A percentile compares a stretch with the other conserved stretches of the same genome.
These are phyloP conservation scores for Onthophagus sagittarius DNA, from an alignment of 2,888 invertebrate species.

Conservation along the genomic window DNA sequence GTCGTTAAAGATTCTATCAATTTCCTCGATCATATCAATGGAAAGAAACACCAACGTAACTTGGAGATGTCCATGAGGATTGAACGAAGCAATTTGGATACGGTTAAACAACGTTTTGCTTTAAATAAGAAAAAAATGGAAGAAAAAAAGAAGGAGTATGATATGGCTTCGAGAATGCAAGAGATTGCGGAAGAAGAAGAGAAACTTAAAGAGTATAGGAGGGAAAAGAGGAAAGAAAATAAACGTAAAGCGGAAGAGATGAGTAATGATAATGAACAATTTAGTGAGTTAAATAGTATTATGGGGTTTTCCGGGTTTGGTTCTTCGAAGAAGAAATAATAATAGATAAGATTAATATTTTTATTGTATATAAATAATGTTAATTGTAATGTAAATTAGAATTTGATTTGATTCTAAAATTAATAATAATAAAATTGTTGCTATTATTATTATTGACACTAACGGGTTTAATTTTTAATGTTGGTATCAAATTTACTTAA, in stretches of 20 bases:
- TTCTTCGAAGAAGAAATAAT: slow-evolving; percentile 68
- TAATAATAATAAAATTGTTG: too few relatives aligned
- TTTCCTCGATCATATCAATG: slow-evolving; percentile 99
- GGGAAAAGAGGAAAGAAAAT: slow-evolving; percentile 85
- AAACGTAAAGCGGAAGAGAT: slow-evolving; percentile 77
- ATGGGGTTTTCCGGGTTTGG: slow-evolving; percentile 97
- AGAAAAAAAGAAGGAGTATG: slow-evolving; percentile 94
- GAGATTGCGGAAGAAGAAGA: slow-evolving; percentile 97
- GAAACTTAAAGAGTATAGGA: slow-evolving; percentile 81
- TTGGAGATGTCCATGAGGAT: slow-evolving; percentile 96
- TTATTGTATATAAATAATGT: too few relatives aligned
- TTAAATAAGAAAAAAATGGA: slow-evolving; percentile 90
- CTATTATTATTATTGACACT: too few relatives aligned
- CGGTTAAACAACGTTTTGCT: slow-evolving; percentile 89
- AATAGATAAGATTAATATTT: too few relatives aligned
- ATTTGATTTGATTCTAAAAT: too few relatives aligned
- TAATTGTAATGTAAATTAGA: too few relatives aligned
- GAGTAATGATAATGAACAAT: slow-evolving; percentile 53
- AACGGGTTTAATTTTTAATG: too few relatives aligned
- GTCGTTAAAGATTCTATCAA: slow-evolving; percentile 99
- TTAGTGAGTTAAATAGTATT: slow-evolving; percentile 76
- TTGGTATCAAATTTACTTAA: too few relatives aligned
- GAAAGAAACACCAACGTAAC: slow-evolving; percentile 98
- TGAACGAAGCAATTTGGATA: slow-evolving; percentile 89
- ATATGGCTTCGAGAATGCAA: slow-evolving; percentile 82